Base-by-base conservation (phyloP, 1,140 invertebrate species). In the Conus ventricosus region DNA sequence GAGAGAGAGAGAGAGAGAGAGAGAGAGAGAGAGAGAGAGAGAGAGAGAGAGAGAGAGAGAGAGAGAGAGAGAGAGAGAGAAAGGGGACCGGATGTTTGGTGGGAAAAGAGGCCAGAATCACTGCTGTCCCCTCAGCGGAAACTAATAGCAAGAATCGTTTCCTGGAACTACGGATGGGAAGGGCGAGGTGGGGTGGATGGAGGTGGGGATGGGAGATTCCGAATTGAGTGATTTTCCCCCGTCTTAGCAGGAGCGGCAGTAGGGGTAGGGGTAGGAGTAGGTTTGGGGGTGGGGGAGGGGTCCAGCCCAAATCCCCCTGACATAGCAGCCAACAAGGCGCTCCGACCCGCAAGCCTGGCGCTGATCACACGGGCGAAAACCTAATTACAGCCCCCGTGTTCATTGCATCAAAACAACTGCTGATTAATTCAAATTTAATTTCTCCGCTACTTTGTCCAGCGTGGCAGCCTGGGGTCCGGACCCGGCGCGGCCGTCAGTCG, bases 361-460 rank as follows among this genome's bases (percentile, higher is more conserved):
- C 85, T 76, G 71, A 78, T 87, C 85, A 87, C 71, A 57, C 75
- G 85, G 71, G 85, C 75, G 71, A 78, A 87, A 87, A 87, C 85
- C 85, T 87, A 87, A 87, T 87, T 87, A 87, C 85, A 75, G 27
- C 53, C 15, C 85, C n/a, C 85, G 85, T 87, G 85, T 87, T 87
- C 85, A 87, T 87, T 87, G 85, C 85, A 87, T 87, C 85, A 87
- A 87, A 87, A 87, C 85, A 87, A 87, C 85, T 87, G 85, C 85
- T 87, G 85, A 87, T 87, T 87, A 87, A 87, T 87, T 87, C 85
- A 87, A 87, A 87, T 87, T 87, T 87, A 87, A 87, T 87, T 87
- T 87, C 85, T 54, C 85, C 75, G 51, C 85, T 87, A 87, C 85
- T 87, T 87, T 87, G 85, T 80, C 71, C 85, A 53, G 51, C 75